Base-by-base conservation (phyloP, 2,113 vertebrate genomes). In the Epinephelus moara region DNA sequence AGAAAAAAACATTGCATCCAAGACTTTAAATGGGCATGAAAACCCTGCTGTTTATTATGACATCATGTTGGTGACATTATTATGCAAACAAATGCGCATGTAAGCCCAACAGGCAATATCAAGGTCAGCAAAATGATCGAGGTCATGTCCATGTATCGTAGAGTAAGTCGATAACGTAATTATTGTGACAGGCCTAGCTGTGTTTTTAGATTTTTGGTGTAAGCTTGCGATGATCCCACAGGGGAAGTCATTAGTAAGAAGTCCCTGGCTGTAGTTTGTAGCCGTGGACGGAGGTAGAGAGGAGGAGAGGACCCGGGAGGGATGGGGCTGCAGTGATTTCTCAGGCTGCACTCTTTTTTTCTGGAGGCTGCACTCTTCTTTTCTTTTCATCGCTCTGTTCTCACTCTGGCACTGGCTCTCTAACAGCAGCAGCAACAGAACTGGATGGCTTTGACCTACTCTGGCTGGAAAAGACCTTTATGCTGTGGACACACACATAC, bases 391-490 rank as follows among this genome's bases (percentile, higher is more conserved):
- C 17, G 63, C 79, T 86, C 76, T 85, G 59, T 88, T 85, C 70
- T 91, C 76, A 86, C 89, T 89, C 62, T 91, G 84, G 84, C 90
- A 85, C 78, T 89, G 84, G 82, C 92, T 92, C 84, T 89, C 87
- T 89, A 92, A 93, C 90, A 92, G 62, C 87, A 81, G 85, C 91
- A 81, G 76, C 88, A 89, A 61, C 89, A 92, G 73, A 81, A 78
- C 84, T 90, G 88, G 88, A 93, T 92, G 92, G 92, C 94, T 94
- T 94, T 93, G 93, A 86, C 88, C 90, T 82, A 85, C 87, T 90
- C 69, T 91, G 91, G 80, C 90, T 89, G 87, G 80, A 90, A 90
- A 88, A 81, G 37, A 81, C 82, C 82, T 62, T 71, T n/a, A 83
- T 75, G 19, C 75, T 84, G 47, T 82, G 63, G 40, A 70, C 75